Base-by-base conservation (phyloP, 2,888 invertebrate genomes). In the Exocentrus adspersus region DNA sequence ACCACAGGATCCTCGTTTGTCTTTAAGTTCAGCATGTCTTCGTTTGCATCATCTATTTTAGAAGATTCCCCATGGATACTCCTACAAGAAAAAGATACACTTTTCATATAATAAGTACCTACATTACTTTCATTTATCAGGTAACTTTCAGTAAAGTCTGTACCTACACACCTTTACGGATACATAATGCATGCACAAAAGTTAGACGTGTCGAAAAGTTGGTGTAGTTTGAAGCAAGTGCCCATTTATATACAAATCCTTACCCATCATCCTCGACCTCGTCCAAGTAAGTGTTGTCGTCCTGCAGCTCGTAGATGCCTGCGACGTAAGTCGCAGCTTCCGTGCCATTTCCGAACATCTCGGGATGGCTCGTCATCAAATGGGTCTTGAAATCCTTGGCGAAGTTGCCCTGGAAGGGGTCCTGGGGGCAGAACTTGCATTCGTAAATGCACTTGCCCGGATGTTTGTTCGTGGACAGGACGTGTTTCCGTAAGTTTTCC, bases 401-500 rank as follows among this genome's bases (percentile, higher is more conserved):
- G 74, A 87, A 86, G 80, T 93, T 91, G 7, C 88, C 88, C 30
- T 85, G 84, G 79, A 85, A 90, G 56, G 52, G 37, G 2, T 37
- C 45, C 1, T 65, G 69, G 1, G 70, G 73, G 79, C 94, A 94
- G 52, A 86, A 84, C 57, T 86, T 85, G 78, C 96, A 96, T 63
- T 90, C 88, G 82, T 95, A 96, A 42, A 96, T 86, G 62, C 84
- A 88, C 76, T 90, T 87, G 1, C 92, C 93, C 0, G 87, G 87
- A 83, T 96, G 96, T 54, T 91, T 89, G 59, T 87, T 89, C 7
- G 93, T 93, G 30, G 88, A 89, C 0, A 94, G 83, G 1, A 94
- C 90, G 82, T 96, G 96, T 77, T 95, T 95, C 2, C 95, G 87
- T 9, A 96, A 87, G 80, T 95, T 96, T 80, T 95, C 95, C 90